Evolutionary conservation across 2,797 vertebrate species (phyloP).

Genomic region (Chelon auratus): DNA sequence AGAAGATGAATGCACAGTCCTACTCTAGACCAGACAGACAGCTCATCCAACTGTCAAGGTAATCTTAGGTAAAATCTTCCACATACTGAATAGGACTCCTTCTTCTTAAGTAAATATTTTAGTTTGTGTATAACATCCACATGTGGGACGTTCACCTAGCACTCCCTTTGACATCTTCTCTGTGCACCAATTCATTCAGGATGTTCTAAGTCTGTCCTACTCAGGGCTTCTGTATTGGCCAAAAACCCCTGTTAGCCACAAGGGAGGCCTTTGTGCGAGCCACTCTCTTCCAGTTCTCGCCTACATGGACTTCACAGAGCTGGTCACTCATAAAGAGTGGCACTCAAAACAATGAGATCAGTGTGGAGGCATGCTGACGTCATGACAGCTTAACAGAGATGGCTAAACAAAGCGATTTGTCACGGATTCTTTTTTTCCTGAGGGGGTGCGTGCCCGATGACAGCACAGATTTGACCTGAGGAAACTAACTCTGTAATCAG

Average conservation of each 20-base stretch:
- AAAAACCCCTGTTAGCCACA: slow-evolving; percentile 52
- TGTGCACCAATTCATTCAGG: slow-evolving; percentile 56
- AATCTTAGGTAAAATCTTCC: slow-evolving; percentile 71
- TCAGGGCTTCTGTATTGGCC: slow-evolving; percentile 67
- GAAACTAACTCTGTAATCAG: slow-evolving; percentile 48
- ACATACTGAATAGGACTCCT: slow-evolving; percentile 53
- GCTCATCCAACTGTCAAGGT: slow-evolving; percentile 52
- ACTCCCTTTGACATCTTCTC: slow-evolving; percentile 46
- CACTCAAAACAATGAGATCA: slow-evolving; percentile 81
- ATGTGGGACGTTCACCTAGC: slow-evolving; percentile 50
- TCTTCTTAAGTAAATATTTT: slow-evolving; percentile 66
- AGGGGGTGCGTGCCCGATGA: slow-evolving; percentile 69
- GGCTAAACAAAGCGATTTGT: slow-evolving; percentile 79
- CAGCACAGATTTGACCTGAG: slow-evolving; percentile 58
- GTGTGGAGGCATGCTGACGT: slow-evolving; percentile 75
- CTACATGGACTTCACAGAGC: slow-evolving; percentile 71
- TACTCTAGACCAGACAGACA: slow-evolving; percentile 63
- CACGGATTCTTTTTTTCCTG: slow-evolving; percentile 66
- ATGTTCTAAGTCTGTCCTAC: slow-evolving; percentile 58
- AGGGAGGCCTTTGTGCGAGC: slow-evolving; percentile 69
- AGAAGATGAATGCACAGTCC: slow-evolving; percentile 59
- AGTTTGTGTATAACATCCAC: slow-evolving; percentile 58
- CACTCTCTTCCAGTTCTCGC: slow-evolving; percentile 67
- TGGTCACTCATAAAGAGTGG: slow-evolving; percentile 69
- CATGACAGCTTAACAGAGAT: slow-evolving; percentile 61